Conservation (phyloP, 2,888 invertebrate species). For the Linhomoeus sp. region DNA sequence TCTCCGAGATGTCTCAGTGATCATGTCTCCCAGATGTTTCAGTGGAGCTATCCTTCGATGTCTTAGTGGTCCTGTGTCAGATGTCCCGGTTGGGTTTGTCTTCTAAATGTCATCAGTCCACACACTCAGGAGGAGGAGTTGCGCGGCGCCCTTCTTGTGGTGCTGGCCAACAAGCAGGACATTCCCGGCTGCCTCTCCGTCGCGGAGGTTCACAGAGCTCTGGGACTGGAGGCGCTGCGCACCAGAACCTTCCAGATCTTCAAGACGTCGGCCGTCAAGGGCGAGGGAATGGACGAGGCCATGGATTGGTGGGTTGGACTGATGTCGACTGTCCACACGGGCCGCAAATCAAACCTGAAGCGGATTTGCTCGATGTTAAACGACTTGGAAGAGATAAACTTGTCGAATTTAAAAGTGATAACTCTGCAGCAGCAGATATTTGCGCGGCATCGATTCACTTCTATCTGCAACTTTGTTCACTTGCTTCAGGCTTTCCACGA, state of each 20-base stretch:
- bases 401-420: neutral
- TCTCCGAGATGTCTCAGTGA: no score
- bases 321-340: neutral
- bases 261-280: slow-evolving; percentile 92
- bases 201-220: slow-evolving; percentile 79
- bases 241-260: slow-evolving; percentile 97
- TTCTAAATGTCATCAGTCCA: neutral
- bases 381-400: neutral
- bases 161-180: slow-evolving; percentile 96
- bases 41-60: no score
- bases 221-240: slow-evolving; percentile 79
- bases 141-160: slow-evolving; percentile 79
- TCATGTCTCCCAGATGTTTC: no score
- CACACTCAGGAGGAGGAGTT: slow-evolving; percentile 70
- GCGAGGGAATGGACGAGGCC: slow-evolving; percentile 90
- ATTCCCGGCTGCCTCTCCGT: slow-evolving; percentile 91
- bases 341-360: no score
- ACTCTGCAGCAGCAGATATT: no score
- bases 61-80: no score
- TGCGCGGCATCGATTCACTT: no score
- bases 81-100: no score
- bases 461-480: neutral
- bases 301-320: slow-evolving; percentile 79
- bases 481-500: neutral
- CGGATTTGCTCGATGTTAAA: neutral